Evolutionary conservation across 2,113 vertebrate species (phyloP), one percentile per base, ranked within the genome.

Genomic region (Grallaria varia): DNA sequence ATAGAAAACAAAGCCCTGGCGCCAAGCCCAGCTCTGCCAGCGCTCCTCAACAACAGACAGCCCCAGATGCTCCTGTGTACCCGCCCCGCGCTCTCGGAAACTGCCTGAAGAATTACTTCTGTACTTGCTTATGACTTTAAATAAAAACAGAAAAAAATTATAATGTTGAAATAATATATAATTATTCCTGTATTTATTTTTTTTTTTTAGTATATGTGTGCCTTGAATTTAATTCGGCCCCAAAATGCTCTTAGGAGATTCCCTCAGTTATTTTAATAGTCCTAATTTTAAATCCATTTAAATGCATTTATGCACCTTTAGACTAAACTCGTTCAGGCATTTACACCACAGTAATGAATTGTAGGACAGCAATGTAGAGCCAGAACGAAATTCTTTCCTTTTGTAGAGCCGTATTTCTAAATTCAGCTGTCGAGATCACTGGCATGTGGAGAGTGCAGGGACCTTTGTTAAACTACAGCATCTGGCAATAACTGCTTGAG

Each of bases 221-320:
- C n/a, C 28, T 55, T 78, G 80, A 92, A 66, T 79, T 84, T 78
- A 64, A 71, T 85, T 90, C 93, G 84, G 60, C 37, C 83, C 91
- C 33, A 47, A 84, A 78, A 86, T 35, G 42, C 55, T 75, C 89
- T 66, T 55, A n/a, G 33, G 69, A 59, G 28, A 95, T 92, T 87
- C 59, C 10, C 58, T 59, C 25, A 62, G 64, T 93, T 87, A 53
- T 89, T 96, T 95, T 55, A 90, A 73, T 42, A 79, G 58, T 77
- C 52, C 90, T 73, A 89, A 93, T 95, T 96, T 90, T 53, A 93
- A 87, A 91, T 90, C 91, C 19, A 93, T 91, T 96, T 94, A 79
- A 80, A 95, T 84, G 64, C 81, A 91, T 93, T 96, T 93, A 42
- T 85, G 86, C 85, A 92, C 75, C 79, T 97, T 95, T 69, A 90